Evolutionary conservation across 2,888 invertebrate genomes (phyloP).

Genomic region (Oscheius sp.): DNA sequence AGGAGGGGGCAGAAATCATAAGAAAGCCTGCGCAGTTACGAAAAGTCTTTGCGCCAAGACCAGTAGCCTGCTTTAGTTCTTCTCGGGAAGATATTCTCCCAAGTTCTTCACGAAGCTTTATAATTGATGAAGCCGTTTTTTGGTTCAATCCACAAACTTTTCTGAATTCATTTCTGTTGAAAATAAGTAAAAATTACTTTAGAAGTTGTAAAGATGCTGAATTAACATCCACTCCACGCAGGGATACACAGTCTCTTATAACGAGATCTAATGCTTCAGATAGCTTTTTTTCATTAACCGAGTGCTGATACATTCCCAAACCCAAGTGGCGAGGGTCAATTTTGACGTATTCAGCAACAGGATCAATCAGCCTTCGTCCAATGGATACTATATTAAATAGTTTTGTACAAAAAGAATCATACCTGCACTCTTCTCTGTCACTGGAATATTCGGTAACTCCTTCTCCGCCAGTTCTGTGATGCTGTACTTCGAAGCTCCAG

Average conservation of each 20-base stretch:
- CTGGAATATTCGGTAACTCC: slow-evolving; percentile 86
- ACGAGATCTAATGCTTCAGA: slow-evolving; percentile 80
- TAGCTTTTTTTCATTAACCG: slow-evolving; percentile 82
- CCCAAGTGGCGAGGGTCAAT: slow-evolving; percentile 91
- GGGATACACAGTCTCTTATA: slow-evolving; percentile 88
- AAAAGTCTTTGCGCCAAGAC: slow-evolving; percentile 84
- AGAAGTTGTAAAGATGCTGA: slow-evolving; percentile 84
- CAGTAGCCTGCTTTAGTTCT: slow-evolving; percentile 81
- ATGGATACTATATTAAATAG: too few relatives aligned
- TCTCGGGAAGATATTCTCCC: slow-evolving; percentile 80
- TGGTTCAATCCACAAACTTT: slow-evolving; percentile 85
- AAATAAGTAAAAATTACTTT: slow-evolving; percentile 74
- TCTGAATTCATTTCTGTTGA: slow-evolving; percentile 72
- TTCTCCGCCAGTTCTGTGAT: slow-evolving; percentile 83
- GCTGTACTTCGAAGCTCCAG: slow-evolving; percentile 91
- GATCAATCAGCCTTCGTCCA: slow-evolving; percentile 87
- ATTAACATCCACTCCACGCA: slow-evolving; percentile 90
- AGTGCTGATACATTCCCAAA: slow-evolving; percentile 91
- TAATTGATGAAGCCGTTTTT: slow-evolving; percentile 81
- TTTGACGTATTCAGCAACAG: slow-evolving; percentile 88
- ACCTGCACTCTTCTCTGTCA: slow-evolving; percentile 83
- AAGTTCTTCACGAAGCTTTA: slow-evolving; percentile 80
- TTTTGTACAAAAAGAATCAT: too few relatives aligned
- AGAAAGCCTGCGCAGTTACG: slow-evolving; percentile 71
- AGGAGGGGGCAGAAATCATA: not conserved